Base-by-base conservation (phyloP, 2,888 invertebrate species). In the Microctonus aethiopoides region DNA sequence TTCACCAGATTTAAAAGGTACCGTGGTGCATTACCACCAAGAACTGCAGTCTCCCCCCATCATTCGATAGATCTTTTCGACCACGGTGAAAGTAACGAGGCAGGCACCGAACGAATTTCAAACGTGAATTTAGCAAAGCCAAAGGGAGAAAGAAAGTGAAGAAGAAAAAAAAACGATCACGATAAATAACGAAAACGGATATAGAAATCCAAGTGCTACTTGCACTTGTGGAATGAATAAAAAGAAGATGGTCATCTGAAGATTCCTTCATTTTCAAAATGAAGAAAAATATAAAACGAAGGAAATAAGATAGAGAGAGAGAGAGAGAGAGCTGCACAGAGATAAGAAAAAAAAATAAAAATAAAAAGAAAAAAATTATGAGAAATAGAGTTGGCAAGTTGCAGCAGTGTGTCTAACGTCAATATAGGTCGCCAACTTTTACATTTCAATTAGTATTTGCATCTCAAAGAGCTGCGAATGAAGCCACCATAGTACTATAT, bases 391-490 rank as follows among this genome's bases (percentile, higher is more conserved):
- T 32, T 20, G 4, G 61, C 46, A 52, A 32, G 22, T n/a, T 16
- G 26, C 16, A 60, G 59, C n/a, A n/a, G n/a, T n/a, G n/a, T 54
- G 36, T 62, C 20, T 41, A 60, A 56, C 34, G 70, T 63, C 76
- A 71, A 77, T 77, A 78, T 77, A 78, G 78, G 77, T 77, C 77
- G 68, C 71, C 70, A 75, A 77, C 75, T 78, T 78, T 78, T 76
- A 74, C 77, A 76, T 78, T 77, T 77, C 78, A 78, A 78, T 78
- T 78, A 78, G 76, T 77, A 78, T 78, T 78, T 78, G 77, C 78
- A 78, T 77, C 73, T 78, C 77, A 77, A 78, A 78, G 77, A 76
- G 74, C 74, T 72, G 76, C 62, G 73, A 74, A 74, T 72, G 46
- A 70, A 74, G 74, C 69, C 67, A 60, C 70, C 67, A 69, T 59